Base-by-base conservation (phyloP, 2,888 invertebrate genomes). In the Trichacis sp. region DNA sequence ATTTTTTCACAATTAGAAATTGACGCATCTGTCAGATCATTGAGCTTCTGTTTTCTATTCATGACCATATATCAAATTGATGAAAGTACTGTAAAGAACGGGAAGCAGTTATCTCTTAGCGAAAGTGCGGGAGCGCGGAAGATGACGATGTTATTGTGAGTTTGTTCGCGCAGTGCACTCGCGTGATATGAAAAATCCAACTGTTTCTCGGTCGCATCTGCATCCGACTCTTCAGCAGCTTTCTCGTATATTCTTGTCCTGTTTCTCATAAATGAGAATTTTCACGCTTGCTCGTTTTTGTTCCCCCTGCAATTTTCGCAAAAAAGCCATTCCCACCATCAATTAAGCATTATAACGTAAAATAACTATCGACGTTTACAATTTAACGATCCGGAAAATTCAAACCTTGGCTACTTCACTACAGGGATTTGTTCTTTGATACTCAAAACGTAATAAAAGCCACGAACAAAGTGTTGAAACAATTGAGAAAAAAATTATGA, bases 261-360 rank as follows among this genome's bases (percentile, higher is more conserved):
- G 64, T 54, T 69, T 69, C 69, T 61, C 69, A 61, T 43, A 58
- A 63, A 46, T 40, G 54, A 50, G 40, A 65, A 57, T 57, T 65
- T 63, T 63, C 58, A 52, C 63, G 52, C 48, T 52, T 57, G 48
- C 50, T 24, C 43, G 60, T 55, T 59, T 59, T 54, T 62, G 47
- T 59, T 57, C 62, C 24, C 30, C n/a, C n/a, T n/a, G n/a, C n/a
- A n/a, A n/a, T n/a, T n/a, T n/a, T 12, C 4, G 4, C 38, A 12
- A 36, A 24, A 24, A 24, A 24, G 24, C 3, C 8, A 24, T 24
- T 24, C 24, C 8, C 24, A 24, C 8, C 24, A 24, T 24, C 24
- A 24, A 24, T 24, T 24, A 24, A 8, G 8, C 24, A 8, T 24
- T 24, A 3, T 3, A 5, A 8, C 24, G 24, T 24, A 24, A 8